These are phyloP conservation scores for Pterocles burchelli DNA, from an alignment of 2,113 vertebrate species.

Conservation along the genomic window DNA sequence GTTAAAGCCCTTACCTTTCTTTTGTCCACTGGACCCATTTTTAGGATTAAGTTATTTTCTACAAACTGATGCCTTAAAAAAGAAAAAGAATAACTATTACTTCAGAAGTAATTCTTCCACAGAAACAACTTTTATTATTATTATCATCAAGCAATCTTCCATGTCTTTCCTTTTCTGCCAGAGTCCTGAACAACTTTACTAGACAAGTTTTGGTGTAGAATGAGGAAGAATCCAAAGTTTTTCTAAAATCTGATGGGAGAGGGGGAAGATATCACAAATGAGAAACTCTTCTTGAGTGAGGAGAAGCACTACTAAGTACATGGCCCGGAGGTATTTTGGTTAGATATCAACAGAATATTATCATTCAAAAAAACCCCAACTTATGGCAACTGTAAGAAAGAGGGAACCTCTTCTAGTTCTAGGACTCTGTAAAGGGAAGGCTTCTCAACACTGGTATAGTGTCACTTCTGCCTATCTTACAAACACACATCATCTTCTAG, in stretches of 20 bases:
- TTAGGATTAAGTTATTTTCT: slow-evolving; percentile 98
- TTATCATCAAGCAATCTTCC: neutral
- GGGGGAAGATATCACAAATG: neutral
- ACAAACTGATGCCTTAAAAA: slow-evolving; percentile 95
- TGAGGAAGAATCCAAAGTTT: neutral
- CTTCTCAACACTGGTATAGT: neutral
- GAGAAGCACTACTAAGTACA: neutral
- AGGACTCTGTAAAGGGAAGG: neutral
- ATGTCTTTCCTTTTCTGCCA: neutral
- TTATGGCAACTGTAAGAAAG: neutral
- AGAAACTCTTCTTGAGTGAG: neutral
- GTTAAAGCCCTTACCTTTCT: slow-evolving; percentile 85
- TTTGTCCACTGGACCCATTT: slow-evolving; percentile 99
- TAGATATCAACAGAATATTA: neutral
- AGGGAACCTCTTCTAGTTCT: neutral
- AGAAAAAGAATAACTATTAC: neutral
- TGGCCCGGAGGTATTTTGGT: neutral
- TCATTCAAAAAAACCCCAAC: neutral
- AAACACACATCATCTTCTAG: neutral
- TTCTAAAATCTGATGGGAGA: neutral
- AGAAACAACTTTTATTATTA: neutral
- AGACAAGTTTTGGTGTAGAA: neutral
- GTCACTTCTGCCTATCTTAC: neutral
- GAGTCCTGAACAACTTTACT: neutral
- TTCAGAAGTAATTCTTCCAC: neutral